These are phyloP conservation scores for Psilopogon haemacephalus DNA, from an alignment of 2,113 vertebrate genomes.

Conservation along the genomic window DNA sequence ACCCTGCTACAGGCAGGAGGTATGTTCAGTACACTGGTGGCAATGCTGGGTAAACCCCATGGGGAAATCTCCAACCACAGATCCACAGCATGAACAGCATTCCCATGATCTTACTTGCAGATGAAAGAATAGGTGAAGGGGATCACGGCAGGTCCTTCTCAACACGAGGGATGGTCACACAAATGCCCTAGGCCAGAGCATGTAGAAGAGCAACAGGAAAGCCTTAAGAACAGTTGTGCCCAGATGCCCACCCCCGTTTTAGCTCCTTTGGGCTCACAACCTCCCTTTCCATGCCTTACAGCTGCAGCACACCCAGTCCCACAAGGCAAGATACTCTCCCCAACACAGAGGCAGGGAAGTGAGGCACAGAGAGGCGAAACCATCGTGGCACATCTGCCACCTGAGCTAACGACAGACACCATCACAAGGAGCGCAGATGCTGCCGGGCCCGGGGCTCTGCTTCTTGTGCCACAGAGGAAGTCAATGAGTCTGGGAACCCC, in stretches of 20 bases:
- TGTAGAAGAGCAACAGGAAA: not conserved
- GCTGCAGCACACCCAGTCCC: not conserved
- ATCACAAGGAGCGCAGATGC: not conserved
- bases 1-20: not conserved
- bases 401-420: not conserved
- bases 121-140: not conserved
- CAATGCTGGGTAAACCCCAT: not conserved
- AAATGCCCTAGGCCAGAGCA: not conserved
- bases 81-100: not conserved
- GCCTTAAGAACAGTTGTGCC: not conserved
- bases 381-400: not conserved
- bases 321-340: not conserved
- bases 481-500: not conserved
- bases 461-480: not conserved
- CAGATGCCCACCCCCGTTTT: not conserved
- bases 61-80: not conserved
- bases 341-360: not conserved
- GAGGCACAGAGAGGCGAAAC: not conserved
- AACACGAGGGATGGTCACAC: not conserved
- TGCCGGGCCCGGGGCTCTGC: not conserved
- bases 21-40: not conserved
- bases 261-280: not conserved
- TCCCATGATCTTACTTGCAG: not conserved
- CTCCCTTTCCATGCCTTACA: not conserved
- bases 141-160: not conserved